Percentiles rank a stretch among this genome's conserved stretches.
These are phyloP conservation scores for Microcaecilia unicolor DNA, from an alignment of 2,797 vertebrate species.

Conservation along the genomic window DNA sequence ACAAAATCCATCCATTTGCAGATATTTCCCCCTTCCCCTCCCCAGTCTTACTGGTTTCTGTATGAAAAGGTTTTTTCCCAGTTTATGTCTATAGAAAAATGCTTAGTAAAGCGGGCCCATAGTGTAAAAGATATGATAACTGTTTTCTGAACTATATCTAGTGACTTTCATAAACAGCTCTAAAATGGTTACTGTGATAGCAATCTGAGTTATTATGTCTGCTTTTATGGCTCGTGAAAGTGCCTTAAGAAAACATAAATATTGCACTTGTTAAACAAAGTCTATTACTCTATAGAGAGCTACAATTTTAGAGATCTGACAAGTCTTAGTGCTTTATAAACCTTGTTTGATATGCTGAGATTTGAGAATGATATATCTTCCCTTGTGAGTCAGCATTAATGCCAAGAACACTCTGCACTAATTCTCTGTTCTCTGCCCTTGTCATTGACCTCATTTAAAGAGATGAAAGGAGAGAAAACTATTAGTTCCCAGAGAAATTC, in stretches of 20 bases:
- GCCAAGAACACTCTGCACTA: constrained; percentile 28
- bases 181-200: too few species aligned
- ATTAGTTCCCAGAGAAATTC: constrained; percentile 30
- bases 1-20: too few species aligned
- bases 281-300: not conserved
- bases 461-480: constrained; percentile 42
- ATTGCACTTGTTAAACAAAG: not conserved
- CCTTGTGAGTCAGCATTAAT: constrained; percentile 13
- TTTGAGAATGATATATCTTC: constrained; percentile 3
- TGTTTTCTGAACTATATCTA: too few species aligned
- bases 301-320: constrained; percentile 1
- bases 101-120: too few species aligned
- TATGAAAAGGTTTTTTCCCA: too few species aligned
- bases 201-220: not conserved
- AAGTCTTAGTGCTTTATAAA: constrained; percentile 6
- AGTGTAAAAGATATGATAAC: too few species aligned
- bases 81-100: too few species aligned
- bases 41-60: too few species aligned
- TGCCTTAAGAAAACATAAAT: not conserved
- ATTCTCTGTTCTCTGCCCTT: constrained; percentile 28
- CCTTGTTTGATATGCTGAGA: not conserved
- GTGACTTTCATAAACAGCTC: too few species aligned
- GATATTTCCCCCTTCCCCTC: too few species aligned
- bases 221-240: not conserved
- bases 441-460: constrained; percentile 30